Evolutionary conservation across 2,888 invertebrate species (phyloP).

Genomic region (Caenorhabditis becei): DNA sequence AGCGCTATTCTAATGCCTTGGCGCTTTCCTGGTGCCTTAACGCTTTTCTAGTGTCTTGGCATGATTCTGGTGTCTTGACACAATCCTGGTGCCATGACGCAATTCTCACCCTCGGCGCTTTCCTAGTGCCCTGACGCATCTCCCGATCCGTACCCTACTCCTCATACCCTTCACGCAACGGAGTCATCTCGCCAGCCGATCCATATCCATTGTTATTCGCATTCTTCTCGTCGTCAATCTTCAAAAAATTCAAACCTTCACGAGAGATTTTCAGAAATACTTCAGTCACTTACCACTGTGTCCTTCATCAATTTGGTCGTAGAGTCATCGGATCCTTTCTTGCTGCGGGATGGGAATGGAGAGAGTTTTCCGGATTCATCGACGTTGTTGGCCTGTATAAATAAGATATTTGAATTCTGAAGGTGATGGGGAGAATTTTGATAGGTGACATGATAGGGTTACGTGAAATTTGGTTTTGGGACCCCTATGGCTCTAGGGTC

Average conservation of each 20-base stretch:
- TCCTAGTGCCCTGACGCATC: too few species aligned
- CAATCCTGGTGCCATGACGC: too few species aligned
- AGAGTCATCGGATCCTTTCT: slow-evolving; percentile 71
- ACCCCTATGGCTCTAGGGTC: too few species aligned
- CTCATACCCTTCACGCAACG: slow-evolving; percentile 57
- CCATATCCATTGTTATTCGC: slow-evolving; percentile 62
- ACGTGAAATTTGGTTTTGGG: too few species aligned
- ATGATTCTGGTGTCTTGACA: too few species aligned
- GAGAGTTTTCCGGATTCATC: slow-evolving; percentile 56
- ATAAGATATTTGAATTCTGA: too few species aligned
- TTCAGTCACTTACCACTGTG: slow-evolving; percentile 37
- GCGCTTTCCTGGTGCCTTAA: too few species aligned
- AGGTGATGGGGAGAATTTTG: too few species aligned
- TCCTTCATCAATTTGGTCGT: slow-evolving; percentile 67
- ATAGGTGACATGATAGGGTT: too few species aligned
- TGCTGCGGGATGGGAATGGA: slow-evolving; percentile 61
- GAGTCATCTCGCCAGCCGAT: slow-evolving; percentile 58
- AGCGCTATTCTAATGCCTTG: too few species aligned
- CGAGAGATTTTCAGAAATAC: background rate
- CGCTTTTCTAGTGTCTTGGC: too few species aligned
- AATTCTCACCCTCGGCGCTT: too few species aligned
- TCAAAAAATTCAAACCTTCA: slow-evolving; percentile 22
- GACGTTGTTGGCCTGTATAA: slow-evolving; percentile 55
- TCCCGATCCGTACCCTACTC: slow-evolving; percentile 1
- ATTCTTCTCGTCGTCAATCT: slow-evolving; percentile 58